phyloP scores from a whole-genome alignment of 2,797 vertebrate species.

The Emydoidea blandingii region DNA sequence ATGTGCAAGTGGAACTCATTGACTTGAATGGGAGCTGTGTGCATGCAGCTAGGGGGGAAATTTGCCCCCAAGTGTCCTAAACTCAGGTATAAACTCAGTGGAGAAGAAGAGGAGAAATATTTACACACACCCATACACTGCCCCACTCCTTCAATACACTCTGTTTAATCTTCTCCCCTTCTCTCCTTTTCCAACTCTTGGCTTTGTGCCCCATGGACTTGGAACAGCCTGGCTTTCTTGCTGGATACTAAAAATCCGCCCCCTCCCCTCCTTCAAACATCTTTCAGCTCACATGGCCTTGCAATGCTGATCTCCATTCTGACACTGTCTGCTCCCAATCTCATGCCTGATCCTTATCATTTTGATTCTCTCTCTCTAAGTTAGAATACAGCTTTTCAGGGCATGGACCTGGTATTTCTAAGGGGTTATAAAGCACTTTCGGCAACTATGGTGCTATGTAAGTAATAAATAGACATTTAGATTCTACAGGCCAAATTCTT shows the following conservation, averaged over 20 bases:
- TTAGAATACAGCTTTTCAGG: neutral
- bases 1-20: neutral
- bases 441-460: neutral
- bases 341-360: neutral
- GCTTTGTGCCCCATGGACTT: neutral
- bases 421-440: neutral
- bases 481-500: neutral
- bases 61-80: neutral
- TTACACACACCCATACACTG: rapidly evolving
- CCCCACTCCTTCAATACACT: neutral
- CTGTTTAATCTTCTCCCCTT: neutral
- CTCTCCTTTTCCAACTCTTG: neutral
- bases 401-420: neutral
- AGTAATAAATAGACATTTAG: neutral
- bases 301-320: slow-evolving; percentile 31
- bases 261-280: slow-evolving; percentile 18
- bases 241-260: neutral
- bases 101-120: neutral
- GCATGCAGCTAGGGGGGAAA: rapidly evolving
- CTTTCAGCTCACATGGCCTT: neutral
- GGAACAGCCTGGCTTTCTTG: neutral
- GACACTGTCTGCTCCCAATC: slow-evolving; percentile 20
- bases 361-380: neutral
- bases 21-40: neutral
- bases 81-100: neutral